Conservation (phyloP, 1,140 invertebrate genomes). For the Drosophila jambulina region DNA sequence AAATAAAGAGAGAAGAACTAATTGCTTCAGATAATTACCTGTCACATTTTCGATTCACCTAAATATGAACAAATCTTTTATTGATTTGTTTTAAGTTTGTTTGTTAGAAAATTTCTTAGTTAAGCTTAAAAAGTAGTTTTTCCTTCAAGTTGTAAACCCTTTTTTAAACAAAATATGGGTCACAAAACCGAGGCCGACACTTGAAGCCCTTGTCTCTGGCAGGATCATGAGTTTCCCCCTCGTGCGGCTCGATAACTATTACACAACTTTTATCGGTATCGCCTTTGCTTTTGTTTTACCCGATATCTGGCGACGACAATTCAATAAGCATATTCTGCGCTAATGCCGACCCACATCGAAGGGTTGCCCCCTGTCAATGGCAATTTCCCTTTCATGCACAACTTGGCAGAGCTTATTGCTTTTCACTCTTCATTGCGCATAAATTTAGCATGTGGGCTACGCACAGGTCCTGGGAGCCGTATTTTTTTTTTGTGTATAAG, state of each 20-base stretch:
- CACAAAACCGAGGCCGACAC: neutral
- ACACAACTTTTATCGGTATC: slow-evolving; percentile 5
- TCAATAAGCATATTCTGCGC: slow-evolving; percentile 56
- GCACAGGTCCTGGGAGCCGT: slow-evolving; percentile 33
- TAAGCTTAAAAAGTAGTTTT: no score
- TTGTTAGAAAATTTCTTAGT: no score
- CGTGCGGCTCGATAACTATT: neutral
- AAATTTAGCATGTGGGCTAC: slow-evolving; percentile 71
- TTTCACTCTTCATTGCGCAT: slow-evolving; percentile 81
- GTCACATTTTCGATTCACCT: neutral
- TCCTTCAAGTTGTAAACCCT: neutral
- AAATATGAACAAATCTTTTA: neutral
- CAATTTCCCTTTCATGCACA: slow-evolving; percentile 80
- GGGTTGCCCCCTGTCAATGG: slow-evolving; percentile 63
- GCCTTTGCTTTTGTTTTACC: neutral
- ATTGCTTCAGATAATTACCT: neutral
- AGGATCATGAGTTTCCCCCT: neutral
- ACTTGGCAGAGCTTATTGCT: slow-evolving; percentile 81
- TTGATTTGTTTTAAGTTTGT: no score
- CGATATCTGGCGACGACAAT: slow-evolving; percentile 24
- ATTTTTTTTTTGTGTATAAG: slow-evolving; percentile 7
- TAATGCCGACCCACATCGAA: slow-evolving; percentile 25
- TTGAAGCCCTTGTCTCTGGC: neutral
- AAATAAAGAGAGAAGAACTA: neutral
- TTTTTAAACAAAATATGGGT: neutral